Base-by-base conservation (phyloP, 2,797 vertebrate genomes). In the Lepus oiostolus region DNA sequence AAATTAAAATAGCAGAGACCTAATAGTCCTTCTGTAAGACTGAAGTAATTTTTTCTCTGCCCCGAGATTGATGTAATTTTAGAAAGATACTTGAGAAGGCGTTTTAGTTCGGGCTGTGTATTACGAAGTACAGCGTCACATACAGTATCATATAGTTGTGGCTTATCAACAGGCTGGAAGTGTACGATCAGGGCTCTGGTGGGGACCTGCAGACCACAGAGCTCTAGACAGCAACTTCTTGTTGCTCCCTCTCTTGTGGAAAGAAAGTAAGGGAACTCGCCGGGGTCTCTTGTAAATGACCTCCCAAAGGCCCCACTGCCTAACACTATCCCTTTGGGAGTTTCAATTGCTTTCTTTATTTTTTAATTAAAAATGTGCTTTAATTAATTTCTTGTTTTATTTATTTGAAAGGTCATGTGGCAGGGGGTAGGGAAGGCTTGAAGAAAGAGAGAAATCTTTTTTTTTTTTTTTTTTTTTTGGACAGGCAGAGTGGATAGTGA, bases 1-100 rank as follows among this genome's bases (percentile, higher is more conserved):
- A 72, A 86, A 83, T 89, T 84, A 95, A 94, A 93, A 80, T 76
- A 81, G n/a, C 62, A 84, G n/a, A 67, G 42, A 77, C 67, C 54
- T 58, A 58, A 85, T 5, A 35, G 2, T 4, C 14, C 28, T 88
- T 85, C n/a, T 26, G 47, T 70, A 88, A 91, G 62, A 90, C 6
- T 68, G 63, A 72, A 74, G 26, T 30, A 83, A 74, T 50, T 90
- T 86, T 58, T 58, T 58, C 17, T 54, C 54, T 5, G 13, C 4
- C 54, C 54, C 19, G 76, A 35, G n/a, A 86, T 10, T 83, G 68
- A 68, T 85, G 35, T 10, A 80, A 32, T 50, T 92, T 91, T 85
- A 60, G 38, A 77, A 93, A 92, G 58, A 76, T 76, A 4, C 21
- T 80, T 97, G 32, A 81, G 21, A 62, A 7, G 22, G 4, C 60